Conservation (phyloP, 2,797 vertebrate genomes). For the Menidia menidia region DNA sequence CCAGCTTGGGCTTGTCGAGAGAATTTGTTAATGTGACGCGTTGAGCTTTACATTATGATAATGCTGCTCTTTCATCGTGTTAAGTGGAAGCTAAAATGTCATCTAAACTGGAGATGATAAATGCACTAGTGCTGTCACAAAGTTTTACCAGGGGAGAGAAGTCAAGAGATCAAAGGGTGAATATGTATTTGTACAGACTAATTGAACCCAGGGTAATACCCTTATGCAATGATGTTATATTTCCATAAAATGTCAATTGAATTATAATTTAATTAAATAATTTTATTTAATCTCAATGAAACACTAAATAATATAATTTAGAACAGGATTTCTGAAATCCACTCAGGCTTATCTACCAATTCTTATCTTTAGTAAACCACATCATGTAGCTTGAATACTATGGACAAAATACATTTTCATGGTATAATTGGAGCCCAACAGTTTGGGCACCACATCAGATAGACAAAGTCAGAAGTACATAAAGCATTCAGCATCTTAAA, state of each 20-base stretch:
- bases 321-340: background rate
- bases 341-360: background rate
- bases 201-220: background rate
- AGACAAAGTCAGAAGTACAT: background rate
- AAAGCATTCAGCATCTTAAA: background rate
- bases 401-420: too few species aligned
- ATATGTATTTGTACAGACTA: background rate
- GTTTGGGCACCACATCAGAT: too few species aligned
- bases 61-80: constrained; percentile 33
- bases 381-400: too few species aligned
- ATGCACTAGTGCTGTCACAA: background rate
- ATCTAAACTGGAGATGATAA: constrained; percentile 7
- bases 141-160: background rate
- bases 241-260: background rate
- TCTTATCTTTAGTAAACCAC: background rate
- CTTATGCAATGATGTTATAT: background rate
- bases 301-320: background rate
- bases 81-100: constrained; percentile 9
- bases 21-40: background rate
- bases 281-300: background rate
- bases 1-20: constrained; percentile 24
- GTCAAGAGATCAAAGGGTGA: constrained; percentile 4
- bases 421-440: too few species aligned
- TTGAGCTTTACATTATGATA: constrained; percentile 33
- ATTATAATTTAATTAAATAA: background rate